Evolutionary conservation across 2,797 vertebrate species (phyloP).

Genomic region (Pelochelys cantorii): DNA sequence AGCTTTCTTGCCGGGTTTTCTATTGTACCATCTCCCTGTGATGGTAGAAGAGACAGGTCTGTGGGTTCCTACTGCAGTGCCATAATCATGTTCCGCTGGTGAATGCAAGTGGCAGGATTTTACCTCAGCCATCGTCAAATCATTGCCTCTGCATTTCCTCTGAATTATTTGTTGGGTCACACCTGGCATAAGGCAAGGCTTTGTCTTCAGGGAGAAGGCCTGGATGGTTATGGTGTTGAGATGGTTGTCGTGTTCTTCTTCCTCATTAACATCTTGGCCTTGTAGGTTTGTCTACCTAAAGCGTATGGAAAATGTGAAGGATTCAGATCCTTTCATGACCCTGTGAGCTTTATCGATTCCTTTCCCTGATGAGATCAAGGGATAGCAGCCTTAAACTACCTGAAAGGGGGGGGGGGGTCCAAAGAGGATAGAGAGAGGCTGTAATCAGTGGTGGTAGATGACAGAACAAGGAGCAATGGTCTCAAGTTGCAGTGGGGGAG

Average conservation of each 20-base stretch:
- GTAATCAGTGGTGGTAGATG: no score
- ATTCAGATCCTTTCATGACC: not conserved
- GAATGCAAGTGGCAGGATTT: not conserved
- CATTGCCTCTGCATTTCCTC: conserved; percentile 5
- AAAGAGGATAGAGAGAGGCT: no score
- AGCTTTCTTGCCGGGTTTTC: not conserved
- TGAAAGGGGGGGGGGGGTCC: no score
- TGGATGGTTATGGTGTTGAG: conserved; percentile 66
- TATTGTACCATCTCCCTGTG: not conserved
- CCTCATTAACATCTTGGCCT: not conserved
- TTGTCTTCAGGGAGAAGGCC: conserved; percentile 26
- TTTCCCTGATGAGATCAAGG: conserved; percentile 27
- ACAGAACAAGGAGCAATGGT: no score
- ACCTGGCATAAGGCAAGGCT: not conserved
- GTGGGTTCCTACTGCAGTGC: not conserved
- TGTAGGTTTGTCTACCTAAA: conserved; percentile 20
- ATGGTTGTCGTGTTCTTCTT: conserved; percentile 55
- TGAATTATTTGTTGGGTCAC: conserved; percentile 60
- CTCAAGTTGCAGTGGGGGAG: no score
- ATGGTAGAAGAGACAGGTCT: not conserved
- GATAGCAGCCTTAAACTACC: no score
- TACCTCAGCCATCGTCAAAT: not conserved
- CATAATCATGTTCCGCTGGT: not conserved
- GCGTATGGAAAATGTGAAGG: not conserved
- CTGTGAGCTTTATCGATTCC: not conserved